These are phyloP conservation scores for Acrocyrtus sp. DNA, from an alignment of 2,888 invertebrate species.

Conservation along the genomic window DNA sequence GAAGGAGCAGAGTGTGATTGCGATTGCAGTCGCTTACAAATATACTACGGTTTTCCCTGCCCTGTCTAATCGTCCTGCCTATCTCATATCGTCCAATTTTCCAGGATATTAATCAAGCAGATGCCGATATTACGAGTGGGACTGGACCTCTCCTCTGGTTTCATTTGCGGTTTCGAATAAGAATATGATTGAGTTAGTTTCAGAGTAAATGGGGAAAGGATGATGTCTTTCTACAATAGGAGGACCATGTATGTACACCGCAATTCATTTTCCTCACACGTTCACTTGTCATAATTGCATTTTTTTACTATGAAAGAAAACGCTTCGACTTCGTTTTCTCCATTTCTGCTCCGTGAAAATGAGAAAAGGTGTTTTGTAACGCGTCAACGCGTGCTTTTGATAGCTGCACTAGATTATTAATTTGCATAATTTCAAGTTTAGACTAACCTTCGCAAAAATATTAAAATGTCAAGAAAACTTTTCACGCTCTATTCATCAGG, in stretches of 20 bases:
- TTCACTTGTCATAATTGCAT: background rate
- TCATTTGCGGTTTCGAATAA: too few relatives aligned
- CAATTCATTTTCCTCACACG: slow-evolving; percentile 34
- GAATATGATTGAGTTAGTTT: slow-evolving; percentile 44
- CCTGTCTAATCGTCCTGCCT: slow-evolving; percentile 7
- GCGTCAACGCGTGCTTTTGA: background rate
- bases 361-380: background rate
- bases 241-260: background rate
- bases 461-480: too few relatives aligned
- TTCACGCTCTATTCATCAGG: too few relatives aligned
- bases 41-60: too few relatives aligned
- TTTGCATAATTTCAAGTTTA: too few relatives aligned
- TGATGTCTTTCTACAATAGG: background rate
- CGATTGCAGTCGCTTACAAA: background rate
- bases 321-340: too few relatives aligned
- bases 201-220: background rate
- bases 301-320: too few relatives aligned
- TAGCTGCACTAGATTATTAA: too few relatives aligned
- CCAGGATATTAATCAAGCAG: slow-evolving; percentile 36
- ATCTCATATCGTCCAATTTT: slow-evolving; percentile 27
- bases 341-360: too few relatives aligned
- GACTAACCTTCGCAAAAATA: too few relatives aligned
- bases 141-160: background rate
- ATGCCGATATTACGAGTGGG: slow-evolving; percentile 21
- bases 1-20: background rate